Evolutionary conservation across 2,113 vertebrate genomes (phyloP).

Genomic region (Phalacrocorax pelagicus): DNA sequence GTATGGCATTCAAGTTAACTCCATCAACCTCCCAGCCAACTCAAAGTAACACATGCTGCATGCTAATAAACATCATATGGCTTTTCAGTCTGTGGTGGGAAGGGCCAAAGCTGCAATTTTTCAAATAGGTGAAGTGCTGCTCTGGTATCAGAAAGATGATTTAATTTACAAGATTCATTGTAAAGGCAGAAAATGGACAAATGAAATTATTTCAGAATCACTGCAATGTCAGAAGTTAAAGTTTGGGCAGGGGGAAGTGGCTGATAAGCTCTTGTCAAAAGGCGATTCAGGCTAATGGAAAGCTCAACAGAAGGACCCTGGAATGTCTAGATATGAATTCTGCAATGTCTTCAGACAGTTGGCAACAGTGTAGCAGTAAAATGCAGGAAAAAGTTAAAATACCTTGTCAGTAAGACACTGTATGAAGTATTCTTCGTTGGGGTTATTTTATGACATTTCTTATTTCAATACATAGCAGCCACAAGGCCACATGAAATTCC

Average conservation of each 20-base stretch:
- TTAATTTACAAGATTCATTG: neutral
- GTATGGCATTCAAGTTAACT: neutral
- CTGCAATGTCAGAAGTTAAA: neutral
- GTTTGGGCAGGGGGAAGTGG: neutral
- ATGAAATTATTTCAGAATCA: neutral
- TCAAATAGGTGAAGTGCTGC: neutral
- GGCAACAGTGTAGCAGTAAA: neutral
- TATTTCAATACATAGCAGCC: neutral
- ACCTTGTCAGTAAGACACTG: neutral
- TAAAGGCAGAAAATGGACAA: neutral
- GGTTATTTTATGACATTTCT: neutral
- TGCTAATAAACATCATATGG: slow-evolving; percentile 47
- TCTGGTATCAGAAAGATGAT: neutral
- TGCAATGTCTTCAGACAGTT: neutral
- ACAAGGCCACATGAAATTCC: neutral
- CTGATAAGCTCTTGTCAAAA: neutral
- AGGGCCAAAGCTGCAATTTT: neutral
- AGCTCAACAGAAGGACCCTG: neutral
- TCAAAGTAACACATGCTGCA: neutral
- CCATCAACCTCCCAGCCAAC: neutral
- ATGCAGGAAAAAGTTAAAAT: neutral
- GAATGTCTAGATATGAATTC: neutral
- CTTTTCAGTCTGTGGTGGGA: slow-evolving; percentile 12
- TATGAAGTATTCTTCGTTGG: neutral
- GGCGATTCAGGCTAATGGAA: neutral